Percentiles rank a stretch among this genome's conserved stretches.
Conservation (phyloP, 2,888 invertebrate genomes). For the Choreutis nemorana region DNA sequence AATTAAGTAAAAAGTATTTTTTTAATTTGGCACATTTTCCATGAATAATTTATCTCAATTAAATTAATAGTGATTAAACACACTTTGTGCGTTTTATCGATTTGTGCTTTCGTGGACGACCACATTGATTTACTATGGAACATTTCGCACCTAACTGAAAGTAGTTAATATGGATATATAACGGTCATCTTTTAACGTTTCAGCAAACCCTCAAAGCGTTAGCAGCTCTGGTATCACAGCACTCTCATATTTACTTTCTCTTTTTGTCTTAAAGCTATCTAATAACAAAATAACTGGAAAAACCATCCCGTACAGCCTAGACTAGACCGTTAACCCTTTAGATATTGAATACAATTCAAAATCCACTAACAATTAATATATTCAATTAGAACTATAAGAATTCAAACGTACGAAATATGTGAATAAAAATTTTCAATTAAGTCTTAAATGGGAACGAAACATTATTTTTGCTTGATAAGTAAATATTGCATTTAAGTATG, state of each 20-base stretch:
- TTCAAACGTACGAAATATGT: no score
- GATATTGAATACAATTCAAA: no score
- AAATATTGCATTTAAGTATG: conserved; percentile 4
- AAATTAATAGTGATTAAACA: no score
- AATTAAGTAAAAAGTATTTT: conserved; percentile 2
- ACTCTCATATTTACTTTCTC: conserved; percentile 32
- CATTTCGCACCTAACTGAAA: neutral
- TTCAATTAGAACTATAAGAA: no score
- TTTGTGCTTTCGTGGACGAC: neutral
- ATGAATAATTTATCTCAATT: no score
- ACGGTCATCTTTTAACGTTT: conserved; percentile 21
- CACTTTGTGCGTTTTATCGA: neutral
- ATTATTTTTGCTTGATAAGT: no score
- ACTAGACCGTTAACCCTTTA: no score
- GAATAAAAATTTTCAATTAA: no score
- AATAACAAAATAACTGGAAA: conserved; percentile 31
- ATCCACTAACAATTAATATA: no score
- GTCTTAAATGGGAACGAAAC: no score
- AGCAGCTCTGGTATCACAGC: conserved; percentile 59
- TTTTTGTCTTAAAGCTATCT: conserved; percentile 40
- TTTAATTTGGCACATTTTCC: conserved; percentile 6
- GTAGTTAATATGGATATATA: conserved; percentile 6
- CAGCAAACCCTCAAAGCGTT: conserved; percentile 31
- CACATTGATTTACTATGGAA: neutral
- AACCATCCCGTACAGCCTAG: no score